A percentile compares a stretch with the other conserved stretches of the same genome.
These are phyloP conservation scores for Drosophila grimshawi DNA, from an alignment of 1,140 invertebrate genomes.

Conservation along the genomic window DNA sequence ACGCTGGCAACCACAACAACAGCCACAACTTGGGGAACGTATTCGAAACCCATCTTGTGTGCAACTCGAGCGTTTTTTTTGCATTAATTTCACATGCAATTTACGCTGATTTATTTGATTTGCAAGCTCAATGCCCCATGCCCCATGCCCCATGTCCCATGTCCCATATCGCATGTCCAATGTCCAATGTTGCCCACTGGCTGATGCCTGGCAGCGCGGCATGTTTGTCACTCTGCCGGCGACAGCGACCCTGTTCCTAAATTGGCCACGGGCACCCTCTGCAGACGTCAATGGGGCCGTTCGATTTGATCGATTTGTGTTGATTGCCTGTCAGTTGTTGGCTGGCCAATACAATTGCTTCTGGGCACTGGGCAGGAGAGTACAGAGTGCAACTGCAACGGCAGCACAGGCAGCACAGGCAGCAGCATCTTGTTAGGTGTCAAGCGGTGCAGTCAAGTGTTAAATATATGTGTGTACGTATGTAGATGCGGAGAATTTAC, in stretches of 20 bases:
- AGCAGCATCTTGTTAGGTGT: constrained; percentile 73
- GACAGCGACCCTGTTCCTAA: constrained; percentile 56
- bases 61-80: constrained; percentile 64
- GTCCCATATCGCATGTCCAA: constrained; percentile 7
- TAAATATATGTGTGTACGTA: constrained; percentile 66
- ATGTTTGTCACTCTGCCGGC: constrained; percentile 63
- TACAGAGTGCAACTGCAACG: background rate
- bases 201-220: constrained; percentile 28
- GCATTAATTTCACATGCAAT: constrained; percentile 83
- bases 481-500: constrained; percentile 56
- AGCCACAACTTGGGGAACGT: background rate
- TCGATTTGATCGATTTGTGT: constrained; percentile 82
- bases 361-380: constrained; percentile 10
- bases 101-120: constrained; percentile 83
- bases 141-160: background rate
- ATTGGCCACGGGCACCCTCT: constrained; percentile 66
- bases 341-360: constrained; percentile 64
- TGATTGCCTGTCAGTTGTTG: constrained; percentile 75
- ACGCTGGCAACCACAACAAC: background rate
- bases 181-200: constrained; percentile 12
- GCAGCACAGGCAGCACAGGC: constrained; percentile 2
- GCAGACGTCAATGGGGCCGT: constrained; percentile 41
- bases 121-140: constrained; percentile 56
- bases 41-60: constrained; percentile 16
- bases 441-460: constrained; percentile 76